phyloP scores from a whole-genome alignment of 2,797 vertebrate genomes.

The Hypotaenidia philippensis region DNA sequence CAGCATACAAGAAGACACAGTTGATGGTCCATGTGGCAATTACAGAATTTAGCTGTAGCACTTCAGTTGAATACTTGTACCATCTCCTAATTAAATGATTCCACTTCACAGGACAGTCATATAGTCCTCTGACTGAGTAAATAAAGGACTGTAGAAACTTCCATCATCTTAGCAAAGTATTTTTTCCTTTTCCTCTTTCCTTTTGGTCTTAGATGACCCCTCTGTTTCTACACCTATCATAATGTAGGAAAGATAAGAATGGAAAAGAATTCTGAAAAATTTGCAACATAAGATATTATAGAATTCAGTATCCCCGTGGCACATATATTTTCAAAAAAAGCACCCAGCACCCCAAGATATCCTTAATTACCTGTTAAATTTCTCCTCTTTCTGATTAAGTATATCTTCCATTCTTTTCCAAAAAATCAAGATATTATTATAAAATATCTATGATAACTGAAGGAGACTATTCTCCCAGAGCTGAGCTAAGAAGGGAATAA shows the following conservation, averaged over 20 bases:
- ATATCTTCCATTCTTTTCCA: neutral
- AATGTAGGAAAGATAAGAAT: neutral
- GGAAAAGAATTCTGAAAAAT: neutral
- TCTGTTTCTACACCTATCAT: neutral
- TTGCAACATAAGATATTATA: neutral
- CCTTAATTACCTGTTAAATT: neutral
- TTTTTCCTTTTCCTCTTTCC: neutral
- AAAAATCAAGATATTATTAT: neutral
- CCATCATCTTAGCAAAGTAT: neutral
- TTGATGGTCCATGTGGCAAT: slow-evolving; percentile 68
- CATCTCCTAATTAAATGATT: slow-evolving; percentile 68
- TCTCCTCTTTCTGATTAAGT: neutral
- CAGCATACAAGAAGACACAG: slow-evolving; percentile 44
- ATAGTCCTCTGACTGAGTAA: slow-evolving; percentile 39
- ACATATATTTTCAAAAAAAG: neutral
- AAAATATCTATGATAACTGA: neutral
- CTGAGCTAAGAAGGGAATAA: neutral
- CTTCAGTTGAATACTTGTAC: slow-evolving; percentile 45
- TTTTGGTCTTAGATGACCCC: neutral
- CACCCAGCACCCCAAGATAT: neutral
- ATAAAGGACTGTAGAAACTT: slow-evolving; percentile 28
- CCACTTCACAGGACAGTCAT: slow-evolving; percentile 42
- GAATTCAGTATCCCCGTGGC: neutral
- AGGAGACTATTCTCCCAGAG: neutral
- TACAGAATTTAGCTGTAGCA: slow-evolving; percentile 60